Conservation (phyloP, 64 coral and sea anemone species). For the Actinia equina region DNA sequence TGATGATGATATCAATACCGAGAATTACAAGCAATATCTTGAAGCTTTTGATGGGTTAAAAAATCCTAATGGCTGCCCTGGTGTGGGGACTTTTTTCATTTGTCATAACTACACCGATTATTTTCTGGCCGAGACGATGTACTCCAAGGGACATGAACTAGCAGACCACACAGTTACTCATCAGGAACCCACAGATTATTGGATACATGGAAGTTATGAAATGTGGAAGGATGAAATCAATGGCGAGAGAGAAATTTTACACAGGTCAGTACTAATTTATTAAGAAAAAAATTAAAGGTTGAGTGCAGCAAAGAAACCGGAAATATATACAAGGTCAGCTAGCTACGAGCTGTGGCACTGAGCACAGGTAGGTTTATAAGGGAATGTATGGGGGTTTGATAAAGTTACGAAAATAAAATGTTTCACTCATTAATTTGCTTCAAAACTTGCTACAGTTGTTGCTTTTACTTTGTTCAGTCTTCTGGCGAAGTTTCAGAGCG, state of each 20-base stretch:
- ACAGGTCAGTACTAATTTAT: conserved; percentile 47
- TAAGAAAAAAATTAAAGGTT: background rate
- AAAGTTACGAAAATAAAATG: too few relatives aligned
- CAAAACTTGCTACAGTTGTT: too few relatives aligned
- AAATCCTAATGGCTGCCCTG: conserved; percentile 71
- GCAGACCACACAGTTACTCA: conserved; percentile 86
- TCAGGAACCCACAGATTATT: conserved; percentile 56
- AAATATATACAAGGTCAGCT: background rate
- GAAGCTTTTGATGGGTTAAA: conserved; percentile 46
- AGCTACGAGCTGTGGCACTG: too few relatives aligned
- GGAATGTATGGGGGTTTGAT: too few relatives aligned
- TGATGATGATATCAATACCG: conserved; percentile 50
- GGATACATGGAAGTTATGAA: conserved; percentile 49
- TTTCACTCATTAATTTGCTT: too few relatives aligned
- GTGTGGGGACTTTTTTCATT: conserved; percentile 62
- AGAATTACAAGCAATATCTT: conserved; percentile 57
- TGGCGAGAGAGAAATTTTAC: conserved; percentile 70
- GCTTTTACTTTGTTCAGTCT: too few relatives aligned
- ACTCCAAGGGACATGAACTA: conserved; percentile 63
- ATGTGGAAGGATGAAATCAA: conserved; percentile 76
- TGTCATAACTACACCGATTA: conserved; percentile 76
- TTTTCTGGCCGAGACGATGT: conserved; percentile 64
- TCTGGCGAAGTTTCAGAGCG: too few relatives aligned
- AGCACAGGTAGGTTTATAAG: too few relatives aligned
- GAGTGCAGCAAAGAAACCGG: background rate